These are phyloP conservation scores for Spea bombifrons DNA, from an alignment of 2,113 vertebrate genomes.

Conservation along the genomic window DNA sequence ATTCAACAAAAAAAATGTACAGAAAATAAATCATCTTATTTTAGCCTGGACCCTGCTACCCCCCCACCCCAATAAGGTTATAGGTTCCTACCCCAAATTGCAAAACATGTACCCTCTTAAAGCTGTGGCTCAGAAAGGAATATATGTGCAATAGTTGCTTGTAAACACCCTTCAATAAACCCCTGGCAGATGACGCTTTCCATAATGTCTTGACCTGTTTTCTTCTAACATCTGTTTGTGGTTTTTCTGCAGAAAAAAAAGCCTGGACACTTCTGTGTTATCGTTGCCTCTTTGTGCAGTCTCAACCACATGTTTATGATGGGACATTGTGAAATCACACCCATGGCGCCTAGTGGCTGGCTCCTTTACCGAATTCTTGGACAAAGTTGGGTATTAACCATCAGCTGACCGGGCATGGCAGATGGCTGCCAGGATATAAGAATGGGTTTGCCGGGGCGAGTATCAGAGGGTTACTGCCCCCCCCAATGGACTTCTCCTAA, in stretches of 20 bases:
- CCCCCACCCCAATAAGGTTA: background rate
- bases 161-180: conserved; percentile 1
- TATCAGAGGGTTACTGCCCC: no score
- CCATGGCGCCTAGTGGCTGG: conserved; percentile 20
- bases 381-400: conserved; percentile 31
- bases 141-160: background rate
- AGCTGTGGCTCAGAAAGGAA: background rate
- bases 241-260: conserved; percentile 7
- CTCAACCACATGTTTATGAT: conserved; percentile 37
- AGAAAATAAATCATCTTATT: background rate
- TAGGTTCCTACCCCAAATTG: background rate
- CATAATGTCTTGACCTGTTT: conserved; percentile 13
- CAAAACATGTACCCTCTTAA: background rate
- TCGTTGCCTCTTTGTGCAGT: conserved; percentile 22
- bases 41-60: background rate
- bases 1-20: background rate
- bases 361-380: background rate
- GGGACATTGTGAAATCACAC: conserved; percentile 36
- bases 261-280: conserved; percentile 29
- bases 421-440: background rate
- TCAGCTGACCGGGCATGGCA: background rate
- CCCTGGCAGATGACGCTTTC: conserved; percentile 1
- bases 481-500: no score
- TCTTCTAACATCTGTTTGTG: conserved; percentile 42
- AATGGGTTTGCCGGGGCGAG: no score